phyloP scores from a whole-genome alignment of 2,888 invertebrate genomes.

The Neoitamus cyanurus region DNA sequence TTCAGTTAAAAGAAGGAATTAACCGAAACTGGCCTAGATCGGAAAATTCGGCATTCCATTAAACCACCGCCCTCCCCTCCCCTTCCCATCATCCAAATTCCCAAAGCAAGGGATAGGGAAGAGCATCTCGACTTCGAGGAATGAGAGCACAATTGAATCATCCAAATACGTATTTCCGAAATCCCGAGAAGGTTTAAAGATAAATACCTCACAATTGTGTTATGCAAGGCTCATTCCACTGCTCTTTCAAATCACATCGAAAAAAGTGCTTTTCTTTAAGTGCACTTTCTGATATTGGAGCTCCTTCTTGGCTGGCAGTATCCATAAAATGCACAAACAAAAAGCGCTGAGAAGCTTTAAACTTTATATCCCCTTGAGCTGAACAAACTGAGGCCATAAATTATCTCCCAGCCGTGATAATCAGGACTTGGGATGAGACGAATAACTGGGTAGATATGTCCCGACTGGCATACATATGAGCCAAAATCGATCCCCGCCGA shows the following conservation, averaged over 20 bases:
- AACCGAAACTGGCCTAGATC: neutral
- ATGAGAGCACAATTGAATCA: neutral
- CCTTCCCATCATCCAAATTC: too few species aligned
- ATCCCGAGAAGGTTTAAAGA: neutral
- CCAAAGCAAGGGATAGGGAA: neutral
- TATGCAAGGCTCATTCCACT: neutral
- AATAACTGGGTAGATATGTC: neutral
- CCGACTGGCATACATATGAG: neutral
- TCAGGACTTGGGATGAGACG: neutral
- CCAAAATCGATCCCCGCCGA: neutral
- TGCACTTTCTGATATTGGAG: slow-evolving; percentile 22
- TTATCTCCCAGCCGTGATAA: neutral
- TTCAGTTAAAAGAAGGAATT: neutral
- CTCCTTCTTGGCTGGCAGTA: neutral
- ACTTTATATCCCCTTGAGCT: slow-evolving; percentile 10
- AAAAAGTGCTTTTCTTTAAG: slow-evolving; percentile 20
- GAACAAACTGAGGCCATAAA: slow-evolving; percentile 1
- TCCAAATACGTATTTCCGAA: neutral
- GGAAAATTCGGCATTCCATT: neutral
- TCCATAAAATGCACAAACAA: neutral
- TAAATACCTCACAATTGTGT: neutral
- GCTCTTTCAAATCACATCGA: neutral
- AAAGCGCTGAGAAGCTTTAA: neutral
- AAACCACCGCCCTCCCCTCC: neutral
- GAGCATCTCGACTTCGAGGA: neutral